phyloP scores from a whole-genome alignment of 1,140 invertebrate species.

The Trachymyrmex cornetzi region DNA sequence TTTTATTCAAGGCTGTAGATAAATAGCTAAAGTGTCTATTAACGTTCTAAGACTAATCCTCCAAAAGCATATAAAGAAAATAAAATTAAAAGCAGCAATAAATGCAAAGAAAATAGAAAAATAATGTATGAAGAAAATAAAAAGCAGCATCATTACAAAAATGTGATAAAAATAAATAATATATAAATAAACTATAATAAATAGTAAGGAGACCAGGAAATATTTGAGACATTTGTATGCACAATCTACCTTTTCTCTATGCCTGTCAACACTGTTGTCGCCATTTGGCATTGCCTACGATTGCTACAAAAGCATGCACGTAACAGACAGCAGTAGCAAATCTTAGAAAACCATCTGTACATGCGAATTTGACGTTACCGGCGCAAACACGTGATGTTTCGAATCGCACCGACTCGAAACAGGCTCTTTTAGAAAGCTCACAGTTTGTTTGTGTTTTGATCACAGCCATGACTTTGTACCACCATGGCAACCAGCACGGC shows the following conservation, averaged over 20 bases:
- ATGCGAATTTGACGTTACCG: not conserved
- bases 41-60: too few relatives aligned
- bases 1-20: too few relatives aligned
- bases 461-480: slow-evolving; percentile 16
- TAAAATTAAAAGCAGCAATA: too few relatives aligned
- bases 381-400: not conserved
- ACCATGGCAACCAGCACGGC: slow-evolving; percentile 25
- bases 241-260: slow-evolving; percentile 32
- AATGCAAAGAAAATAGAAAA: too few relatives aligned
- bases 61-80: too few relatives aligned
- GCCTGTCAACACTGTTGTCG: slow-evolving; percentile 15
- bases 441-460: slow-evolving; percentile 42
- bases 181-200: too few relatives aligned
- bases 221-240: not conserved
- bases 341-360: not conserved
- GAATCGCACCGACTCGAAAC: not conserved
- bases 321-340: too few relatives aligned
- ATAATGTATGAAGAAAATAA: too few relatives aligned
- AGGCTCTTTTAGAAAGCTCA: not conserved
- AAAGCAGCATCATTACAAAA: too few relatives aligned
- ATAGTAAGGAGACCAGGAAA: too few relatives aligned
- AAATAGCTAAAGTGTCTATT: too few relatives aligned
- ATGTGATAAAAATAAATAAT: too few relatives aligned
- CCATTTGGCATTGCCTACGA: slow-evolving; percentile 27
- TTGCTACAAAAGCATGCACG: not conserved